Base-by-base conservation (phyloP, 2,888 invertebrate species). In the Hipparchia semele region DNA sequence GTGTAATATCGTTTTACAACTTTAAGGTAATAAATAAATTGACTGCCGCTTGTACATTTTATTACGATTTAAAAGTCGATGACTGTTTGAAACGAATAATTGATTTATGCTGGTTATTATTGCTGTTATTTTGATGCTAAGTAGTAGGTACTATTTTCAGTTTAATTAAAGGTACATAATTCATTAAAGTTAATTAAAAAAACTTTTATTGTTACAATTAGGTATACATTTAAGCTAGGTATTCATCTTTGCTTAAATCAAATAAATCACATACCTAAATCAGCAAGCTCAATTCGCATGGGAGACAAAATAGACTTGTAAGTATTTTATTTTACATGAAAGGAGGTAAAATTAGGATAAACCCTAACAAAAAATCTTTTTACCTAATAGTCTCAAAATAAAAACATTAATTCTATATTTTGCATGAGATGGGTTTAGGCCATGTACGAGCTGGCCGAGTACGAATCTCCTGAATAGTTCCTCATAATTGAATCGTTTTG, bases 1-100 rank as follows among this genome's bases (percentile, higher is more conserved):
- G 89, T 92, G 90, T 92, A 91, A 93, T 92, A 93, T 92, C 86
- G 90, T 89, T 94, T 93, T 91, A 94, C 93, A 92, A 91, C 94
- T 92, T 90, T 86, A 88, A 87, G 87, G 92, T 89, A 91, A 91
- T 93, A 93, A 94, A 93, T 92, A 91, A 88, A 92, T 91, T 90
- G 90, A 92, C 91, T 92, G 92, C 91, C 87, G 92, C 88, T 92
- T 88, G 90, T 92, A 90, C 86, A 92, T 90, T 93, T 93, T 93
- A 94, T 93, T 92, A 90, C 91, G 88, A 93, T 93, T 94, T 92
- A 91, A 92, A 90, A 92, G 90, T 92, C 91, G 90, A 91, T 88
- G 91, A 91, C 86, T 91, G 90, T 87, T 90, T 88, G 84, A 88
- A 88, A 89, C 87, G 89, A 88, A 92, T 93, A 91, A 92, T 92